phyloP scores from a whole-genome alignment of 1,140 invertebrate genomes.

The Lordiphosa clarofinis region DNA sequence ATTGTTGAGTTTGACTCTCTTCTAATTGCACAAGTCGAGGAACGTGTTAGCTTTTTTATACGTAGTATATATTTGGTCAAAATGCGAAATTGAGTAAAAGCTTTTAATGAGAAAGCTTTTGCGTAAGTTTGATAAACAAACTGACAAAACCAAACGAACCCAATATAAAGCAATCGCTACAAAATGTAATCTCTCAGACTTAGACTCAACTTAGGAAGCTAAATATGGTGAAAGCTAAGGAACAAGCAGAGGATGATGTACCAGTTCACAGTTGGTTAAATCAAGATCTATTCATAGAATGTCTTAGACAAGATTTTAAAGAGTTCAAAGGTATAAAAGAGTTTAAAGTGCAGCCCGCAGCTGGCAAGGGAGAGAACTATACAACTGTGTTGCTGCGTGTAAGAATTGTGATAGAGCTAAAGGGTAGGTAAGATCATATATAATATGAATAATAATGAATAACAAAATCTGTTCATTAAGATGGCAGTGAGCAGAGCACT shows the following conservation, averaged over 20 bases:
- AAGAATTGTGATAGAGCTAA: constrained; percentile 31
- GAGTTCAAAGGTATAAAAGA: constrained; percentile 35
- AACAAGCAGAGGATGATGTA: background rate
- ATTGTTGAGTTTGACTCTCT: too few species aligned
- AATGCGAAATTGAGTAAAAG: constrained; percentile 23
- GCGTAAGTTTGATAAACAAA: too few species aligned
- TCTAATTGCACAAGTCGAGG: background rate
- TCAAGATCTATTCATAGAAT: constrained; percentile 28
- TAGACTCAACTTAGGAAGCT: background rate
- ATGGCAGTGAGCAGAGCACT: constrained; percentile 21
- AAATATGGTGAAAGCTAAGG: constrained; percentile 28
- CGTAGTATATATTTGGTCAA: constrained; percentile 1
- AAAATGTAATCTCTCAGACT: too few species aligned
- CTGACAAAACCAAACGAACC: too few species aligned
- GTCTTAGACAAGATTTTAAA: constrained; percentile 36
- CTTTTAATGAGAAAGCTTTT: constrained; percentile 17
- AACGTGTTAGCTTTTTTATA: background rate
- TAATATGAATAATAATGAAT: background rate
- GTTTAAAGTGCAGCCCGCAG: constrained; percentile 33
- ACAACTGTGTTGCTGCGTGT: constrained; percentile 48
- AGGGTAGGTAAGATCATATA: constrained; percentile 19
- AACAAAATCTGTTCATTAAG: constrained; percentile 17
- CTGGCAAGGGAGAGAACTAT: constrained; percentile 60
- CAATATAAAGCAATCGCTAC: too few species aligned
- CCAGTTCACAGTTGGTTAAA: constrained; percentile 36